Evolutionary conservation across 1,140 invertebrate species (phyloP), one percentile per base, ranked within the genome.

Genomic region (Cotesia typhae): DNA sequence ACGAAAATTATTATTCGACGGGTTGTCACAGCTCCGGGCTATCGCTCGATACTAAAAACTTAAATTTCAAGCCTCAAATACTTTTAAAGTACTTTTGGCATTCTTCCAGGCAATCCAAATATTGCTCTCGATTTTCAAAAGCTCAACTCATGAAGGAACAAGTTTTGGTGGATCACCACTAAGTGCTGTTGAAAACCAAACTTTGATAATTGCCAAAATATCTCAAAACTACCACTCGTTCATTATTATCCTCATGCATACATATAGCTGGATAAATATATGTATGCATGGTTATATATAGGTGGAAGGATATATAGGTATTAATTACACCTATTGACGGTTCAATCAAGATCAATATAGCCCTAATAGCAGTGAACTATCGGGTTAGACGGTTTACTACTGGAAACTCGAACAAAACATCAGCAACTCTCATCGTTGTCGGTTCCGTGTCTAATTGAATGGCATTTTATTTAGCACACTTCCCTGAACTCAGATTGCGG

Each of bases 401-500:
- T 59, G 41, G 2, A 47, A 47, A 47, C 41, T 47, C 41, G 41
- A 47, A 47, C 41, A 47, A 47, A 47, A 47, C 41, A 47, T 47
- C 41, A 47, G 41, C 41, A 47, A 47, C 5, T 47, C 41, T 47
- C 57, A 28, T 64, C 14, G 47, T 7, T 10, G 47, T 28, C 38
- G 12, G 20, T 20, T 76, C 72, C 68, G 72, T 70, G 77, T 70
- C 76, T 81, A 81, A 82, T 82, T 83, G 80, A 84, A 80, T 79
- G 77, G 78, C 80, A 81, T 81, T 83, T 84, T 84, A 83, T 84
- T 82, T 84, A 84, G 76, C 80, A 80, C 80, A 84, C 80, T 81
- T 79, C 77, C 77, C 79, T 76, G 80, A 80, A 80, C 78, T 81
- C 76, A 77, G 81, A 84, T 82, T 80, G 79, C 79, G 76, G 72